Evolutionary conservation across 2,113 vertebrate genomes (phyloP).

Genomic region (Candoia aspera): DNA sequence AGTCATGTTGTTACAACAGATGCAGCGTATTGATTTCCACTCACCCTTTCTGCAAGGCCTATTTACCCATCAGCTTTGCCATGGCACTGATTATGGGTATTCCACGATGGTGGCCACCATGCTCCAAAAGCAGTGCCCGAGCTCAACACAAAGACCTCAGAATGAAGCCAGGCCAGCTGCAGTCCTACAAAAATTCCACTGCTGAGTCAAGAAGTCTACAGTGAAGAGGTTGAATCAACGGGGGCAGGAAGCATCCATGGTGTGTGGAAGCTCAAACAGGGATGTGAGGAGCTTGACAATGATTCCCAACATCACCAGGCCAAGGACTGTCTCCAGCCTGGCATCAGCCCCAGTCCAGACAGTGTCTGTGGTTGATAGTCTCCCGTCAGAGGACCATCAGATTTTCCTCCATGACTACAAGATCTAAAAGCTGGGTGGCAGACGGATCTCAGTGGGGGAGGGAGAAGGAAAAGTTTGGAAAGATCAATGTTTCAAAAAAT

Average conservation of each 20-base stretch:
- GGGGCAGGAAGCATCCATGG: too few relatives aligned
- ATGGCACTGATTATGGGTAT: too few relatives aligned
- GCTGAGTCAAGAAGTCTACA: background rate
- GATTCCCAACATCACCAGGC: background rate
- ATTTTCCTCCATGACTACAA: background rate
- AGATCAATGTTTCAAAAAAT: background rate
- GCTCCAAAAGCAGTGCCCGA: too few relatives aligned
- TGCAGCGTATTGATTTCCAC: too few relatives aligned
- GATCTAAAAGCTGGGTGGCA: background rate
- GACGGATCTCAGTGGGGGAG: background rate
- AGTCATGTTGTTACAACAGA: too few relatives aligned
- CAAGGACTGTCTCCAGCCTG: background rate
- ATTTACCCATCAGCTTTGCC: too few relatives aligned
- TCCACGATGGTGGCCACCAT: too few relatives aligned
- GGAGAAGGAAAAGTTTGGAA: background rate
- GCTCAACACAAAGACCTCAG: too few relatives aligned
- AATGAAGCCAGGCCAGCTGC: background rate
- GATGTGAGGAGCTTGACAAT: background rate
- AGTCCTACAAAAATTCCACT: background rate
- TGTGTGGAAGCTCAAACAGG: background rate
- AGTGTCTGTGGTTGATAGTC: background rate
- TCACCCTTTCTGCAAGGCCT: too few relatives aligned
- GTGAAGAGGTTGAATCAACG: background rate
- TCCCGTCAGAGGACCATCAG: too few relatives aligned
- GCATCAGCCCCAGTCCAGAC: background rate